These are phyloP conservation scores for Hypotaenidia philippensis DNA, from an alignment of 2,797 vertebrate species.

Conservation along the genomic window DNA sequence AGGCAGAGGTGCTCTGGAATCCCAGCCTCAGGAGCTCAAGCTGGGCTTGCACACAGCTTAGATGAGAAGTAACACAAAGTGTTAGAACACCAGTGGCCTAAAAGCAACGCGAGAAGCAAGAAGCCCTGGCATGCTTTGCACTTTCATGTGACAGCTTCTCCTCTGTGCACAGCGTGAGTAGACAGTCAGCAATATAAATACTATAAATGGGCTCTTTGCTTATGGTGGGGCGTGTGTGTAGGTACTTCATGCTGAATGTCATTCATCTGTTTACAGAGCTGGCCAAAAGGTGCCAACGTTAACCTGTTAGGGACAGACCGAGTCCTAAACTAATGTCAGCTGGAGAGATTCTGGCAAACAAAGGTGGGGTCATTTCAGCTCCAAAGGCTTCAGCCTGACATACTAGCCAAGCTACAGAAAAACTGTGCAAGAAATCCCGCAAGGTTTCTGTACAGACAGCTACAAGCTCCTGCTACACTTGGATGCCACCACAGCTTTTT, in stretches of 20 bases:
- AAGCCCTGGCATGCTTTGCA: not conserved
- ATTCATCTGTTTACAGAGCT: not conserved
- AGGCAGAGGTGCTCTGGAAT: not conserved
- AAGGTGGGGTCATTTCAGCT: not conserved
- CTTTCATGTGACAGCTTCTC: not conserved
- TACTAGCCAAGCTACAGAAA: not conserved
- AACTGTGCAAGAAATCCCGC: not conserved
- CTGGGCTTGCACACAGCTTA: not conserved
- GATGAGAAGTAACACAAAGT: rapidly evolving
- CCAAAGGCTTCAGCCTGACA: not conserved
- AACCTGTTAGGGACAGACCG: not conserved
- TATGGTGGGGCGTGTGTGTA: not conserved
- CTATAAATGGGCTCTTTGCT: not conserved
- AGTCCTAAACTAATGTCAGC: not conserved
- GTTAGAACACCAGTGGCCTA: too few species aligned
- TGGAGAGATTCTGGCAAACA: not conserved
- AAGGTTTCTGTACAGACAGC: not conserved
- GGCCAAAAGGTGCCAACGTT: rapidly evolving
- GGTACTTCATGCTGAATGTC: rapidly evolving
- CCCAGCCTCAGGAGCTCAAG: not conserved
- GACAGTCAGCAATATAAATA: not conserved
- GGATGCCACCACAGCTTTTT: not conserved
- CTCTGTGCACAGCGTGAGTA: not conserved
- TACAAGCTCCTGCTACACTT: not conserved
- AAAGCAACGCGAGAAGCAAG: rapidly evolving